These are phyloP conservation scores for Dugesia japonica DNA, from an alignment of 2,888 invertebrate species.

Conservation along the genomic window DNA sequence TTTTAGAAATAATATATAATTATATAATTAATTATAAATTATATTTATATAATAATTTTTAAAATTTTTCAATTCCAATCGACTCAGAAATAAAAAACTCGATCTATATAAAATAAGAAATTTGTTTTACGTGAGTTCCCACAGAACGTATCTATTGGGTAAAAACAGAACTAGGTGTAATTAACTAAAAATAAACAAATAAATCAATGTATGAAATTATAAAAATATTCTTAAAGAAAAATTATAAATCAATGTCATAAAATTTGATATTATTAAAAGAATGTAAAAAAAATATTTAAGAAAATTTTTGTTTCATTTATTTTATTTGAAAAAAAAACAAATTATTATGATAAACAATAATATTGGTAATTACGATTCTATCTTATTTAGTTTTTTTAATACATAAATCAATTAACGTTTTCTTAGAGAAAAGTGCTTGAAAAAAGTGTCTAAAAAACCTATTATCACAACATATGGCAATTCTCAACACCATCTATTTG, in stretches of 20 bases:
- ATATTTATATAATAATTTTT: too few relatives aligned
- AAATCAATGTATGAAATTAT: too few relatives aligned
- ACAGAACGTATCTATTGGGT: too few relatives aligned
- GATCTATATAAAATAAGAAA: too few relatives aligned
- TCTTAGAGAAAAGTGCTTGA: not conserved
- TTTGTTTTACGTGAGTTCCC: too few relatives aligned
- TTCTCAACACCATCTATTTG: conserved; percentile 16
- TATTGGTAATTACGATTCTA: not conserved
- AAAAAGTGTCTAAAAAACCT: conserved; percentile 20
- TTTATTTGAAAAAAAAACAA: not conserved
- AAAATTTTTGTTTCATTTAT: not conserved
- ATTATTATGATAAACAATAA: not conserved
- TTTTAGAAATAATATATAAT: too few relatives aligned
- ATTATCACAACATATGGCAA: not conserved
- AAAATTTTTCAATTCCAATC: too few relatives aligned
- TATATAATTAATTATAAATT: too few relatives aligned
- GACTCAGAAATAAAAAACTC: too few relatives aligned
- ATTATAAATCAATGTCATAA: not conserved
- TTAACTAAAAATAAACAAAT: too few relatives aligned
- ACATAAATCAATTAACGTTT: conserved; percentile 15
- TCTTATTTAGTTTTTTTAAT: not conserved
- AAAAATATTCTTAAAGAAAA: not conserved
- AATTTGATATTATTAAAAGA: not conserved
- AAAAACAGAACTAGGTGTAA: too few relatives aligned
- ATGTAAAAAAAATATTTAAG: not conserved